A percentile compares a stretch with the other conserved stretches of the same genome.
phyloP scores from a whole-genome alignment of 2,888 invertebrate species.

The Drosophila stalkeri region DNA sequence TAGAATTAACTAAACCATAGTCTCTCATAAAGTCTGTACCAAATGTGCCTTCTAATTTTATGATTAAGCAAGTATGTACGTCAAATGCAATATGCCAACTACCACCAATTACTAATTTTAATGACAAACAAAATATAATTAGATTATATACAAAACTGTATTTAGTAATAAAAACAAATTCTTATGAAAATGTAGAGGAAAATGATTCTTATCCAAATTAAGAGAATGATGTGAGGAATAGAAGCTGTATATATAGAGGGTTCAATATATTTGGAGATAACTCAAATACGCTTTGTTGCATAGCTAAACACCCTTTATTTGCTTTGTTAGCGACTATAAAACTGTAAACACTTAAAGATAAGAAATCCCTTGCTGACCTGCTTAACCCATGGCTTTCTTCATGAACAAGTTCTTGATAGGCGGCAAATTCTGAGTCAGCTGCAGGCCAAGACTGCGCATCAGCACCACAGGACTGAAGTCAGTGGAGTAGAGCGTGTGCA shows the following conservation, averaged over 20 bases:
- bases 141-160: neutral
- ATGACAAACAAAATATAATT: constrained; percentile 11
- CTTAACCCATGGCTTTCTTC: constrained; percentile 82
- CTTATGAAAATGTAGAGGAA: neutral
- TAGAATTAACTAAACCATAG: constrained; percentile 23
- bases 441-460: constrained; percentile 92
- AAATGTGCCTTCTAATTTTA: constrained; percentile 64
- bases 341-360: constrained; percentile 54
- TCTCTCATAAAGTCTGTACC: constrained; percentile 30
- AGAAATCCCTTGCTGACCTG: neutral
- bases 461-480: constrained; percentile 91
- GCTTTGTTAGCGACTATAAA: constrained; percentile 26
- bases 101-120: constrained; percentile 47
- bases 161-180: neutral
- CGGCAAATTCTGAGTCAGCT: constrained; percentile 90
- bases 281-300: neutral
- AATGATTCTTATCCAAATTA: neutral
- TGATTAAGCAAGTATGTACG: constrained; percentile 18
- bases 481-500: constrained; percentile 93
- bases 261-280: neutral
- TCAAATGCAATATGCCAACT: constrained; percentile 24
- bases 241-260: neutral
- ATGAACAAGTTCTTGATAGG: constrained; percentile 88
- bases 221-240: no score
- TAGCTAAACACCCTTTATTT: constrained; percentile 23